phyloP scores from a whole-genome alignment of 2,888 invertebrate species.

The Dermolepida albohirtum region DNA sequence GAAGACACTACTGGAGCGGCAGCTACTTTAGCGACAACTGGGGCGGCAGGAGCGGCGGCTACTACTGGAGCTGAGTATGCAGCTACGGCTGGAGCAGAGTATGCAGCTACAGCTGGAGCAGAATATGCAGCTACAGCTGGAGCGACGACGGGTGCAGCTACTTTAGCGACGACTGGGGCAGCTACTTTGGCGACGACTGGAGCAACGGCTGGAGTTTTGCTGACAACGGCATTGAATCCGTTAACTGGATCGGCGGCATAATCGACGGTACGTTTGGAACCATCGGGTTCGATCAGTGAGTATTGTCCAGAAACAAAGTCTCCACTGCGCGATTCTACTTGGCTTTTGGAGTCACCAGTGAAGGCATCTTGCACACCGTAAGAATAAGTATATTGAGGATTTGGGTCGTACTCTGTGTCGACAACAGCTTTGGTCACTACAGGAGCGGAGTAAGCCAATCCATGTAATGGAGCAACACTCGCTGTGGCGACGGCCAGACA shows the following conservation, averaged over 20 bases:
- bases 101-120: conserved; percentile 44
- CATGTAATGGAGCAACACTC: conserved; percentile 45
- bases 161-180: conserved; percentile 46
- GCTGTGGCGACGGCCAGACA: conserved; percentile 53
- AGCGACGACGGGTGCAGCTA: conserved; percentile 42
- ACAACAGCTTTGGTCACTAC: conserved; percentile 50
- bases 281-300: conserved; percentile 71
- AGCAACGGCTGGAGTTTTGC: conserved; percentile 65
- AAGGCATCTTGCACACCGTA: conserved; percentile 71
- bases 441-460: conserved; percentile 44
- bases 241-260: conserved; percentile 69
- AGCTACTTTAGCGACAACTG: conserved; percentile 42
- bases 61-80: conserved; percentile 10
- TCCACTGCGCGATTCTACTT: conserved; percentile 74
- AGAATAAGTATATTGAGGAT: conserved; percentile 70
- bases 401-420: conserved; percentile 57
- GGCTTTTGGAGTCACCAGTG: conserved; percentile 70
- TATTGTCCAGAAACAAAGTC: conserved; percentile 73
- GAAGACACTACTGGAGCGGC: conserved; percentile 55
- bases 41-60: conserved; percentile 21
- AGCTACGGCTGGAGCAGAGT: conserved; percentile 1
- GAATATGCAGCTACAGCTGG: conserved; percentile 44
- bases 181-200: conserved; percentile 59
- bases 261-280: conserved; percentile 74
- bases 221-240: conserved; percentile 71